These are phyloP conservation scores for Diplodus sargus DNA, from an alignment of 2,797 vertebrate species.

Conservation along the genomic window DNA sequence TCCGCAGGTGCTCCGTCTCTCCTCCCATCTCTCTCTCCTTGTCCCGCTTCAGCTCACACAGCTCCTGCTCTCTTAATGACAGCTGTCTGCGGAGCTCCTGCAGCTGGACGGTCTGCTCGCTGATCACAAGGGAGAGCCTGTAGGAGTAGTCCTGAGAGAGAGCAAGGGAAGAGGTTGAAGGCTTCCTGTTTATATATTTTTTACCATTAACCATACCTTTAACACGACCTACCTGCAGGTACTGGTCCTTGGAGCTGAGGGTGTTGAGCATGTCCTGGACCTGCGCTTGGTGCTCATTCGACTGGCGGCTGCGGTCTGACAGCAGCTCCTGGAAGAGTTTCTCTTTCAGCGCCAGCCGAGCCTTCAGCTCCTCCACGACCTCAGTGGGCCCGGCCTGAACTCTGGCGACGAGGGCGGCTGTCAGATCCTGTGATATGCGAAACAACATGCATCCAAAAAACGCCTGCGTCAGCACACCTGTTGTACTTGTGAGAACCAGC, in stretches of 20 bases:
- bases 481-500: constrained; percentile 31
- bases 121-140: constrained; percentile 87
- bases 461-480: constrained; percentile 33
- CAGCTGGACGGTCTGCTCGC: constrained; percentile 88
- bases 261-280: constrained; percentile 89
- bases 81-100: constrained; percentile 88
- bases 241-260: constrained; percentile 88
- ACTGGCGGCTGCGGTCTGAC: constrained; percentile 85
- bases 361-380: constrained; percentile 88
- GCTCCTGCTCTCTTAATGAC: constrained; percentile 78
- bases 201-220: too few species aligned
- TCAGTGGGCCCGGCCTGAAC: constrained; percentile 85
- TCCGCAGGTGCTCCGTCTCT: constrained; percentile 72
- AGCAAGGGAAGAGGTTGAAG: neutral
- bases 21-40: constrained; percentile 71
- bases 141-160: constrained; percentile 84
- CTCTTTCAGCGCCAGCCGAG: constrained; percentile 90
- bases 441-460: constrained; percentile 22
- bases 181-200: neutral
- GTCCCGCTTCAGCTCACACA: constrained; percentile 73
- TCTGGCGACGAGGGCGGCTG: constrained; percentile 86
- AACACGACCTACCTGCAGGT: constrained; percentile 79
- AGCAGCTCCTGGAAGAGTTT: constrained; percentile 92
- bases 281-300: constrained; percentile 88
- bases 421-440: constrained; percentile 86